Evolutionary conservation across 2,888 invertebrate species (phyloP), one percentile per base, ranked within the genome.

Genomic region (Asteroscopus sphinx): DNA sequence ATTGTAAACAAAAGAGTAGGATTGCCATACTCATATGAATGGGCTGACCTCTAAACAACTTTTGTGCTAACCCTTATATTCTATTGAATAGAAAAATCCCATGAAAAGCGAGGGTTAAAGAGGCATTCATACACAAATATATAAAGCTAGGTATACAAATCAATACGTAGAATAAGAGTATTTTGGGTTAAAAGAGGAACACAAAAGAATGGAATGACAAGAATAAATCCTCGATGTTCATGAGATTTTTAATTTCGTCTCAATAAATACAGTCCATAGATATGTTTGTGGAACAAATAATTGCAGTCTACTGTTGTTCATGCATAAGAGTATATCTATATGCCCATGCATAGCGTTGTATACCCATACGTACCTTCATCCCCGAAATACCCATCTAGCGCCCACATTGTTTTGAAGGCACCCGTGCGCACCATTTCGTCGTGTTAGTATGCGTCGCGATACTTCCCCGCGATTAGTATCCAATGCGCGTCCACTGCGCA

Each of bases 381-480:
- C 12, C 32, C 3, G 1, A 42, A 12, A 33, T 37, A 57, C 16
- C 12, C 7, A 7, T 8, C 9, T 28, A 8, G n/a, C 25, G 8
- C 36, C 36, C 26, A 32, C 26, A 33, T 46, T 39, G 46, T 40
- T 33, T 39, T 12, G 9, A 12, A 12, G 32, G 45, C 53, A 25
- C 12, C 12, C 46, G 39, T 45, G 42, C 36, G 39, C 33, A 2
- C 26, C 16, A 12, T 11, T 15, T 17, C 16, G 32, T 17, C 11
- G 9, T 4, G 48, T 48, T 48, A 28, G 39, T 37, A 49, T 69
- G 44, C 51, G 32, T 2, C 2, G 28, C 47, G 51, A 57, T 16
- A 16, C 46, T 45, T n/a, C 21, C 12, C 3, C 13, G n/a, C 16
- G 39, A 71, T 66, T 46, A 55, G 30, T 49, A 59, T 60, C 56